Evolutionary conservation across 2,797 vertebrate species (phyloP), one percentile per base, ranked within the genome.

Genomic region (Mus caroli): DNA sequence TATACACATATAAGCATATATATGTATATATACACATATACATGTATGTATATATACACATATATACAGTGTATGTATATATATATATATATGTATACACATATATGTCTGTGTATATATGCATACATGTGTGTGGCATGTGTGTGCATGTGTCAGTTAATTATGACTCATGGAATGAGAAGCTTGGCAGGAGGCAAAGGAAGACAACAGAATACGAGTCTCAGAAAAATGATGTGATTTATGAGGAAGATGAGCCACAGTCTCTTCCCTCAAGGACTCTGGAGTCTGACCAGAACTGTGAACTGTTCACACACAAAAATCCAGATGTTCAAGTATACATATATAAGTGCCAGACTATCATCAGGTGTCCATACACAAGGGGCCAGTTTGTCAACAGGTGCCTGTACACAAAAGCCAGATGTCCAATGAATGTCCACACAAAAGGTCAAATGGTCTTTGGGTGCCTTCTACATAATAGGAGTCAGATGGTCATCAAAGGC

Each of bases 81-180:
- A 24, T 4, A 4, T 3, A 22, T 2, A 24, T 4, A 4, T 3
- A 22, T 2, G 14, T 10, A 26, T 10, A 14, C 8, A 26, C 6
- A 46, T 5, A 26, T 24, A 13, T 24, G 12, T 22, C 5, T 6
- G 5, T 43, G 43, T 24, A 40, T 40, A n/a, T 12, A 40, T 24
- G 22, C 19, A 71, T 7, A 73, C 17, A 5, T 37, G n/a, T 76
- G 6, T 20, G 2, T 37, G 7, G 3, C 37, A 54, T 37, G 22
- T 22, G 12, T 78, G 50, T 52, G 19, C 54, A 54, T 54, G 34
- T 54, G 58, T 14, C 22, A 71, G 40, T 15, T 37, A n/a, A 7
- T 19, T 60, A 40, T 90, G 24, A 90, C 43, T 78, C 73, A 80
- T 71, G 24, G 34, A 83, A 6, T 58, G 28, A 86, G 4, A 75